Evolutionary conservation across 2,113 vertebrate species (phyloP).

Genomic region (Brachyhypopomus gauderio): DNA sequence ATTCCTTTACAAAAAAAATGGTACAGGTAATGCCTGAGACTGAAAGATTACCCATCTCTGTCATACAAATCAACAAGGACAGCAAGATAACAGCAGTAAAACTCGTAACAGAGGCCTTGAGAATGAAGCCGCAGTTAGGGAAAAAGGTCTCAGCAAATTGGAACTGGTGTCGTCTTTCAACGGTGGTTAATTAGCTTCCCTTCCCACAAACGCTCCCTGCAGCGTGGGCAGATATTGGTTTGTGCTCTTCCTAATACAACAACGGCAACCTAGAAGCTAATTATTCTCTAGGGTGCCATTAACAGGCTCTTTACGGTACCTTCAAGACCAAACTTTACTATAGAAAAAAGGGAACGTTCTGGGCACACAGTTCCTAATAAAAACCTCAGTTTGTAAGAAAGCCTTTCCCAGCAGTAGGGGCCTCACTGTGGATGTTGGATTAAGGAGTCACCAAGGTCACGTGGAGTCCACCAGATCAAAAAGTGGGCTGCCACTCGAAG

Average conservation of each 20-base stretch:
- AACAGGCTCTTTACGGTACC: background rate
- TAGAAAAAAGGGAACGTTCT: too few species aligned
- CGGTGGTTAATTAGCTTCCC: constrained; percentile 33
- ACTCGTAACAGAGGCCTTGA: background rate
- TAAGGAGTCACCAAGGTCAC: too few species aligned
- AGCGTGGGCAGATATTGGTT: constrained; percentile 27
- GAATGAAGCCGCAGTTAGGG: background rate
- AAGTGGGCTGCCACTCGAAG: too few species aligned
- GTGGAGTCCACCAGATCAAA: too few species aligned
- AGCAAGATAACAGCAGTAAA: background rate
- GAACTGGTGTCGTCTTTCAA: constrained; percentile 6
- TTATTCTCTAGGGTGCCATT: constrained; percentile 23
- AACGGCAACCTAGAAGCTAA: constrained; percentile 33
- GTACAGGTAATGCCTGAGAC: background rate
- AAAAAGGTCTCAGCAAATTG: constrained; percentile 30
- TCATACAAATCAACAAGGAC: background rate
- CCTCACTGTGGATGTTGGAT: too few species aligned
- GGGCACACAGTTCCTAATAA: too few species aligned
- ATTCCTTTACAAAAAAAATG: background rate
- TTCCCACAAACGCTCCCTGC: constrained; percentile 31
- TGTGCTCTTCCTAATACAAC: constrained; percentile 15
- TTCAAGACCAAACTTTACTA: background rate
- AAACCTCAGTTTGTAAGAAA: too few species aligned
- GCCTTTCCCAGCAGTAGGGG: too few species aligned
- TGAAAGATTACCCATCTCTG: background rate